Base-by-base conservation (phyloP, 2,113 vertebrate genomes). In the Strix aluco region DNA sequence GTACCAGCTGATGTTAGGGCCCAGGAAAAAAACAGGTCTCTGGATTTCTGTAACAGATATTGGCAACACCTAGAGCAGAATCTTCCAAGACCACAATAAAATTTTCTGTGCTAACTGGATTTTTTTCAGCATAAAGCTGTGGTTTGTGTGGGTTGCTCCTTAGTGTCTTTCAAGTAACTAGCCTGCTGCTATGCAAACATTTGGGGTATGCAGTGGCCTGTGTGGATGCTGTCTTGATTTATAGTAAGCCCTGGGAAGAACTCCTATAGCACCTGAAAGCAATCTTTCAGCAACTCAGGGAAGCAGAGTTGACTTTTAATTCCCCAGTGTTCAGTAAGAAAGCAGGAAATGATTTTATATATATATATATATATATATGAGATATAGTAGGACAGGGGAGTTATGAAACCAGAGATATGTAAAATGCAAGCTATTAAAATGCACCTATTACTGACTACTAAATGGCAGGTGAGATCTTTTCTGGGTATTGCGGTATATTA, bases 181-280 rank as follows among this genome's bases (percentile, higher is more conserved):
- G 93, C 69, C 89, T 72, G 34, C 88, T 66, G 42, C 88, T 58
- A 22, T 22, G 69, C 91, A 93, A 94, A 94, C 69, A 69, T 83
- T 82, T 55, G 14, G 73, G 67, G 36, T 81, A 70, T 88, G 90
- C 93, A 52, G 12, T 61, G 92, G 66, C 65, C 88, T 32, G 54
- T 30, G n/a, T 55, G 90, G 95, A 91, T 92, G 89, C 83, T 38
- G 73, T 34, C 94, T 88, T 80, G 93, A 94, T 96, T 94, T 94
- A 93, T 75, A 61, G 77, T 18, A 89, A 92, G 84, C 59, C 12
- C 52, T 58, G 83, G 87, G 90, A 95, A 52, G 85, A 90, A 65
- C 65, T 94, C 49, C 94, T 96, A n/a, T 81, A 97, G 94, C 92
- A 97, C 97, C 97, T 98, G 97, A 97, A 97, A 97, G 92, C 92